A percentile compares a stretch with the other conserved stretches of the same genome.
These are phyloP conservation scores for Trematocara nigrifrons DNA, from an alignment of 2,113 vertebrate genomes.

Conservation along the genomic window DNA sequence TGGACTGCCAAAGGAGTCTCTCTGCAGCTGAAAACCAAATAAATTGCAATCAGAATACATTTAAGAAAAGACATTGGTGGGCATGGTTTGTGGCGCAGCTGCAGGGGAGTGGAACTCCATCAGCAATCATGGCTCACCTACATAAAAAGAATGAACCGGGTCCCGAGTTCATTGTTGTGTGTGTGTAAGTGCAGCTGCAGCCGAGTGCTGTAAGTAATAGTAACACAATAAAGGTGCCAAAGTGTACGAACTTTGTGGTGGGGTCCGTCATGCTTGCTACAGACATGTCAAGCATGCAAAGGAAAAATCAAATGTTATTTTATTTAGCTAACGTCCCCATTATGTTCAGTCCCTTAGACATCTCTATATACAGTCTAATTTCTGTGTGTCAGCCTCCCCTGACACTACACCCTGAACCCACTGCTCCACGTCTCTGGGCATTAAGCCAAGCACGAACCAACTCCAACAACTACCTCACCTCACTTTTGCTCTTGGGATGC, in stretches of 20 bases:
- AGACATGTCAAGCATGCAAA: background rate
- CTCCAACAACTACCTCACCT: fast-evolving
- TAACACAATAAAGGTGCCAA: background rate
- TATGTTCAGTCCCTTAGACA: background rate
- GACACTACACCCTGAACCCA: fast-evolving
- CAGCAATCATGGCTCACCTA: background rate
- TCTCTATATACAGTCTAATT: fast-evolving
- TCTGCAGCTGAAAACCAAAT: background rate
- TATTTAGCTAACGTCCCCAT: background rate
- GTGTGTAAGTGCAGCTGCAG: background rate
- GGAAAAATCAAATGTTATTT: background rate
- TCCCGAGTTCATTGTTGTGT: background rate
- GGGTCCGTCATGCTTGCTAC: background rate
- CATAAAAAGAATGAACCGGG: background rate
- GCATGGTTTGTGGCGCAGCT: background rate
- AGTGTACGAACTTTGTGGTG: fast-evolving
- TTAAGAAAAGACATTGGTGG: background rate
- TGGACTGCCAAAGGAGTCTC: fast-evolving
- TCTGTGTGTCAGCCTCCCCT: background rate
- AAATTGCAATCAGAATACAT: fast-evolving
- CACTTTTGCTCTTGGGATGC: fast-evolving
- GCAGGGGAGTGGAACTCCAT: background rate
- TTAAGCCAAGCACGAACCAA: fast-evolving
- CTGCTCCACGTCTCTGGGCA: fast-evolving
- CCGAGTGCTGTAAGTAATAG: background rate